These are phyloP conservation scores for Meloidogyne floridensis DNA, from an alignment of 1,140 invertebrate genomes.

Conservation along the genomic window DNA sequence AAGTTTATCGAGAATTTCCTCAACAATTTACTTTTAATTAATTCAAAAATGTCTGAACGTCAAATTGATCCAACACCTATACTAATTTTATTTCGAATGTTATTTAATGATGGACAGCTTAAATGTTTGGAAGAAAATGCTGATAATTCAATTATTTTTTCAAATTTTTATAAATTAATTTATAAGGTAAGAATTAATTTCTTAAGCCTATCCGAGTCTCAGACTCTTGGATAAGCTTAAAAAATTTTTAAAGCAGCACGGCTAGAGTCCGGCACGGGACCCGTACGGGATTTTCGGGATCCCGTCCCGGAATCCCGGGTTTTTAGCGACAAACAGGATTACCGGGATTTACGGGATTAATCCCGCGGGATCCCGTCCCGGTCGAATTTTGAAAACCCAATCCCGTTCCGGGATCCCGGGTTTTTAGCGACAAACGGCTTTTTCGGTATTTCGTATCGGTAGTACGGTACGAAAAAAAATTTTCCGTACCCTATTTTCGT, in stretches of 20 bases:
- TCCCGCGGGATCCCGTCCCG: too few relatives aligned
- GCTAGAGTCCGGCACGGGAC: too few relatives aligned
- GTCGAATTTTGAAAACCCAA: too few relatives aligned
- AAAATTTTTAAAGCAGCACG: not conserved
- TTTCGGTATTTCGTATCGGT: too few relatives aligned
- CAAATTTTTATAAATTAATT: conserved; percentile 34
- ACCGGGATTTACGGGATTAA: too few relatives aligned
- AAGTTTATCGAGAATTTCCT: conserved; percentile 35
- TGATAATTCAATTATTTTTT: conserved; percentile 34
- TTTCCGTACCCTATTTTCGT: too few relatives aligned
- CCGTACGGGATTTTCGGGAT: not conserved
- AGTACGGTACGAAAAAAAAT: too few relatives aligned
- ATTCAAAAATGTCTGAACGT: conserved; percentile 25
- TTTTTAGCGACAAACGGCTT: too few relatives aligned
- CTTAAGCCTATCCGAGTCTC: too few relatives aligned
- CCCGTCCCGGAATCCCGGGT: too few relatives aligned
- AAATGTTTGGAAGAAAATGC: conserved; percentile 37
- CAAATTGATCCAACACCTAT: conserved; percentile 26
- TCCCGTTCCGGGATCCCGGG: too few relatives aligned
- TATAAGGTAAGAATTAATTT: conserved; percentile 37
- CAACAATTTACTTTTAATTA: conserved; percentile 23
- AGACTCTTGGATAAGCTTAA: not conserved
- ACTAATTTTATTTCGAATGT: conserved; percentile 26
- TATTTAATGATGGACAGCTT: conserved; percentile 40
- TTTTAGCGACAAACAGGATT: too few relatives aligned